Evolutionary conservation across 1,140 invertebrate species (phyloP), one percentile per base, ranked within the genome.

Genomic region (Tetragnatha versicolor): DNA sequence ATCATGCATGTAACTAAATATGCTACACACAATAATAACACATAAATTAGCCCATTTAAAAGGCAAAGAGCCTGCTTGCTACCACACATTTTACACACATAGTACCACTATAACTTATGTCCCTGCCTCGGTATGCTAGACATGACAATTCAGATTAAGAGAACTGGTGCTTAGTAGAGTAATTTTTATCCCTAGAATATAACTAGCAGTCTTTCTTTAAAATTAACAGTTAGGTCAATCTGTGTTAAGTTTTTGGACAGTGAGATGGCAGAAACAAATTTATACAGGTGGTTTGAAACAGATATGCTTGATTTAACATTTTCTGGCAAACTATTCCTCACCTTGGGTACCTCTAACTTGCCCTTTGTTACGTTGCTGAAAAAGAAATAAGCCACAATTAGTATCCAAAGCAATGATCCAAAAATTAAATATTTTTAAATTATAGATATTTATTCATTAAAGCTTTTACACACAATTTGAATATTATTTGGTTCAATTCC

Each of bases 341-440:
- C 76, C 76, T 79, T 79, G 76, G 47, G 76, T 79, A 20, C 76
- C 76, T 60, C 76, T 29, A 29, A 79, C 76, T 47, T 53, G 47
- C n/a, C 76, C 76, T 61, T 79, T 68, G 76, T 79, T 79, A 45
- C 63, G 63, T 79, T 79, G 76, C 76, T 79, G 35, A 17, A 60
- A 79, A 47, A 79, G 31, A 73, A 60, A 49, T n/a, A n/a, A n/a
- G n/a, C n/a, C n/a, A n/a, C n/a, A n/a, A n/a, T n/a, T n/a, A n/a
- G n/a, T n/a, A n/a, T n/a, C n/a, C n/a, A n/a, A n/a, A n/a, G n/a
- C n/a, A n/a, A n/a, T n/a, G n/a, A n/a, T n/a, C n/a, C n/a, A n/a
- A n/a, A n/a, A n/a, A n/a, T n/a, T n/a, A n/a, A n/a, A n/a, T n/a
- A n/a, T n/a, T n/a, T n/a, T n/a, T n/a, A n/a, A n/a, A n/a, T n/a